Percentiles rank a stretch among this genome's conserved stretches.
Evolutionary conservation across 2,113 vertebrate genomes (phyloP).

Genomic region (Hemiprocne comata): DNA sequence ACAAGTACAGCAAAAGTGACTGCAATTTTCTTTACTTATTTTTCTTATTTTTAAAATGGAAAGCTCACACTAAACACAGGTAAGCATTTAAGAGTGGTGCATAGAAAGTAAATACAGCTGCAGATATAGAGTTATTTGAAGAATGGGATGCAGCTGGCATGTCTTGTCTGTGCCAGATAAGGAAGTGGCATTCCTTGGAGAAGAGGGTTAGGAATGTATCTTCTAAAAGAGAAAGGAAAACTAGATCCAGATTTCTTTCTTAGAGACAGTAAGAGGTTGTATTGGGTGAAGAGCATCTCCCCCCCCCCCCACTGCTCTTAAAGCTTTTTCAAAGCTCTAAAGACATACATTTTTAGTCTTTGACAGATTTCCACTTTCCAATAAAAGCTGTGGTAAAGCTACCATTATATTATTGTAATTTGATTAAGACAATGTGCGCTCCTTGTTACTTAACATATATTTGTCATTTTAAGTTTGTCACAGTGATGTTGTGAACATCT

Average conservation of each 20-base stretch:
- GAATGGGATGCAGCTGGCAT: background rate
- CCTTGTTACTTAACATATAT: background rate
- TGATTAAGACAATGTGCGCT: background rate
- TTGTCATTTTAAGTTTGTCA: background rate
- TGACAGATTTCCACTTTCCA: background rate
- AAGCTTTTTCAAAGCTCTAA: background rate
- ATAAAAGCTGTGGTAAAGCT: background rate
- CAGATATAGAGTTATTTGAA: background rate
- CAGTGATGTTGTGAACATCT: background rate
- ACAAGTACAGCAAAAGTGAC: background rate
- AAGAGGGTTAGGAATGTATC: constrained; percentile 23
- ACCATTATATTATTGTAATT: background rate
- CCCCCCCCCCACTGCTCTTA: background rate
- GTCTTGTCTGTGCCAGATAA: background rate
- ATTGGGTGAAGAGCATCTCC: background rate
- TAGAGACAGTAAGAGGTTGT: background rate
- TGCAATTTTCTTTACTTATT: background rate
- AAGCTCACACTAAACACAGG: background rate
- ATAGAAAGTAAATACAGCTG: background rate
- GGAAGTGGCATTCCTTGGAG: constrained; percentile 39
- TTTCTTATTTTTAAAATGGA: background rate
- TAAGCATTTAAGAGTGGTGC: background rate
- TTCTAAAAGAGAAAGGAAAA: constrained; percentile 13
- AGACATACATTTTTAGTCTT: background rate
- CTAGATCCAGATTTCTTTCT: constrained; percentile 23